Conservation (phyloP, 37 sponge, comb jelly and placozoan species). For the Chondrosia reniformis region DNA sequence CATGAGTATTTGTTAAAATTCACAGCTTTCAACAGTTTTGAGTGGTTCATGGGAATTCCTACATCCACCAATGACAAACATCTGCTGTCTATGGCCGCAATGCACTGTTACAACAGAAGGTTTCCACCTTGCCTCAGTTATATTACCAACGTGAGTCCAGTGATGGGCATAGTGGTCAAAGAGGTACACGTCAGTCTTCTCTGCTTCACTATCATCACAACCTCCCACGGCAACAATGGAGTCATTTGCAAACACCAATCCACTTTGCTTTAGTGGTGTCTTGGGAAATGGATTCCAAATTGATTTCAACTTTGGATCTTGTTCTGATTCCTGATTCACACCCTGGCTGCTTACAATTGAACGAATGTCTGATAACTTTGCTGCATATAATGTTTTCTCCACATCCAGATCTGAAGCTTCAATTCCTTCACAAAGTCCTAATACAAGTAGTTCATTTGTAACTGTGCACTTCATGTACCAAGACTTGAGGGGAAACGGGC, state of each 20-base stretch:
- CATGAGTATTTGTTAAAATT: background rate
- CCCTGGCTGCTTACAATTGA: background rate
- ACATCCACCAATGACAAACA: background rate
- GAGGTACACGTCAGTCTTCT: background rate
- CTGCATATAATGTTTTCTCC: background rate
- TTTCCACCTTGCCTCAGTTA: background rate
- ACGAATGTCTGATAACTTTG: background rate
- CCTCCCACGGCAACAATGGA: background rate
- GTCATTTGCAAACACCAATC: background rate
- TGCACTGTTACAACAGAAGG: background rate
- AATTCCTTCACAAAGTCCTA: background rate
- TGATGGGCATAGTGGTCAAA: background rate
- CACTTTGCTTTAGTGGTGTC: background rate
- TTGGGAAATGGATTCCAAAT: background rate
- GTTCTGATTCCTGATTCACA: background rate
- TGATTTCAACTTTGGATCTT: background rate
- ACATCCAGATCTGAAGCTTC: no score
- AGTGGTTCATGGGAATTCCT: no score
- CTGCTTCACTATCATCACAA: background rate
- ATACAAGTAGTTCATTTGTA: background rate
- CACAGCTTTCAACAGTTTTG: no score
- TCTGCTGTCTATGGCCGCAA: background rate
- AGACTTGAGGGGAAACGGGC: background rate
- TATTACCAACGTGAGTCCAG: background rate
- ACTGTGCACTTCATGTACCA: background rate